Evolutionary conservation across 2,888 invertebrate species (phyloP), one percentile per base, ranked within the genome.

Genomic region (Drosophila stalkeri): DNA sequence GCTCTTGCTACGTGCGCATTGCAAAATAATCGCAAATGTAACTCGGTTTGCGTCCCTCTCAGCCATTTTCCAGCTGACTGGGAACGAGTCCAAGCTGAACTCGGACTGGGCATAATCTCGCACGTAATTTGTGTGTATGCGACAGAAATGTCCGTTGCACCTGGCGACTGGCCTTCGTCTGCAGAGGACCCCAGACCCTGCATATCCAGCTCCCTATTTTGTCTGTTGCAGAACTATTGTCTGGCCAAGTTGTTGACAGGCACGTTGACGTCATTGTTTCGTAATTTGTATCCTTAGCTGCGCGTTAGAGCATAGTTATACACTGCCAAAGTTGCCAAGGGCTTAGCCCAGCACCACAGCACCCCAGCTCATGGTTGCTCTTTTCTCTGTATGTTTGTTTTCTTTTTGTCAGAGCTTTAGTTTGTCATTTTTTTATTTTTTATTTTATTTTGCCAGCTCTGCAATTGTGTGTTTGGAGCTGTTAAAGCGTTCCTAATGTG

Each of bases 171-270:
- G 67, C 51, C 70, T 44, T 39, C 47, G 61, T 44, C 66, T 44
- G 64, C 54, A 41, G 8, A 44, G 27, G 20, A 41, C 61, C 41
- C 47, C 3, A 16, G 27, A 47, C 47, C 46, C 44, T 20, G 0
- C 41, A 8, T 12, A 20, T 9, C 56, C 27, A 16, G 0, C 20
- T 2, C 39, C 14, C 59, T 5, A 16, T 12, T 61, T 76, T 37
- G 72, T 71, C 74, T 71, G 71, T 72, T 69, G 89, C 60, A 71
- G 72, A 90, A 89, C 90, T 86, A 90, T 86, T 86, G 89, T 86
- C 85, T 90, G 89, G 75, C 80, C 88, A 83, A 86, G 87, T 89
- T 90, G 90, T 89, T 86, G 90, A 90, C 90, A 90, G 85, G 90
- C 86, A 89, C 90, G 90, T 90, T 90, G 86, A 85, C 85, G 90